phyloP scores from a whole-genome alignment of 2,888 invertebrate genomes.

The Harpalus rufipes region DNA sequence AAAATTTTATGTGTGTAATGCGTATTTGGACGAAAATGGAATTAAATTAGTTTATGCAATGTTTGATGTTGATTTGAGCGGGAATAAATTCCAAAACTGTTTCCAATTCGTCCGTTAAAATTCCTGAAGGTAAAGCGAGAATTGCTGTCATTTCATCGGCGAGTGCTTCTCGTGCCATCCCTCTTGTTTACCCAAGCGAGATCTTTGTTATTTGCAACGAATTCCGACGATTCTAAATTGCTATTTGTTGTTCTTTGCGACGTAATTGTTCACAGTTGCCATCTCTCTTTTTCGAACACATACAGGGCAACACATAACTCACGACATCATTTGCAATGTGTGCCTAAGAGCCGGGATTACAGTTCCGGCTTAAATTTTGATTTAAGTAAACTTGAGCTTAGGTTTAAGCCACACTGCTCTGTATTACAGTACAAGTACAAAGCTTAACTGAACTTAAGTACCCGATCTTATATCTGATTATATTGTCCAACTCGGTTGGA shows the following conservation, averaged over 20 bases:
- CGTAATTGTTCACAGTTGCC: slow-evolving; percentile 43
- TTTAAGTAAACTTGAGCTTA: too few relatives aligned
- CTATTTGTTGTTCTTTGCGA: slow-evolving; percentile 53
- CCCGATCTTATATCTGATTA: too few relatives aligned
- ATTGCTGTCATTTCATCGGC: slow-evolving; percentile 54
- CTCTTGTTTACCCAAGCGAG: slow-evolving; percentile 53
- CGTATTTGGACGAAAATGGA: slow-evolving; percentile 21
- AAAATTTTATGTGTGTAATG: slow-evolving; percentile 42
- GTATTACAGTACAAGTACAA: too few relatives aligned
- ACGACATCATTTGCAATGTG: too few relatives aligned
- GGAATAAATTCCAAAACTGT: slow-evolving; percentile 56
- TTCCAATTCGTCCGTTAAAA: slow-evolving; percentile 45
- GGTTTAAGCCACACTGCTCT: too few relatives aligned
- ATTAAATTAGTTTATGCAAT: slow-evolving; percentile 49
- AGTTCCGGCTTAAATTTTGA: too few relatives aligned
- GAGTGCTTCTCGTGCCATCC: slow-evolving; percentile 37
- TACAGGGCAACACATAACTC: too few relatives aligned
- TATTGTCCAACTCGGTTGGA: too few relatives aligned
- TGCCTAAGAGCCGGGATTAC: too few relatives aligned
- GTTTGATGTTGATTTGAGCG: slow-evolving; percentile 39
- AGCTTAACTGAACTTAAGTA: too few relatives aligned
- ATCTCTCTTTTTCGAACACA: slow-evolving; percentile 1
- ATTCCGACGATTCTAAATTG: slow-evolving; percentile 57
- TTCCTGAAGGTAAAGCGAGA: slow-evolving; percentile 50
- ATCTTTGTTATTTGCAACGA: slow-evolving; percentile 51